phyloP scores from a whole-genome alignment of 2,888 invertebrate genomes.

The Lycaena phlaeas region DNA sequence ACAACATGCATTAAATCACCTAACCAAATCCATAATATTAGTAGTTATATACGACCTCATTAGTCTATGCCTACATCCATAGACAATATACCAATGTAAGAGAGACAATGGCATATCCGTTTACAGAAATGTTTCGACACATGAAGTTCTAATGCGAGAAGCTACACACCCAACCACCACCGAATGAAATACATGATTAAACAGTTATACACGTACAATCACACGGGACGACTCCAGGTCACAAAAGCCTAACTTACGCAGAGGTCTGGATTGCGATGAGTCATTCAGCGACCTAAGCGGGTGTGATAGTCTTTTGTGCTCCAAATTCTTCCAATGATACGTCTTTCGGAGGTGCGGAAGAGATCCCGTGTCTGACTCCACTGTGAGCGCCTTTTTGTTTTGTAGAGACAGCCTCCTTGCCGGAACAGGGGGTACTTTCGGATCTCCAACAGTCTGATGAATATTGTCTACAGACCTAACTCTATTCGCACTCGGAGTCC shows the following conservation, averaged over 20 bases:
- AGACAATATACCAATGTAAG: neutral
- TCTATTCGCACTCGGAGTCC: constrained; percentile 54
- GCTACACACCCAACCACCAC: constrained; percentile 19
- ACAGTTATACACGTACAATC: constrained; percentile 43
- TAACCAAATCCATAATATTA: too few relatives aligned
- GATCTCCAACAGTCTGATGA: constrained; percentile 35
- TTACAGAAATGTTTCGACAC: neutral
- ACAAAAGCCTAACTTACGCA: constrained; percentile 62
- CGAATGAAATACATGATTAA: constrained; percentile 17
- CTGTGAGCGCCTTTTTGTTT: constrained; percentile 31
- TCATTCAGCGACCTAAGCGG: constrained; percentile 57
- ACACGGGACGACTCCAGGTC: constrained; percentile 31
- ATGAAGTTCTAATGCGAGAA: neutral
- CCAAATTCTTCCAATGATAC: constrained; percentile 59
- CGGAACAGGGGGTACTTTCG: constrained; percentile 33
- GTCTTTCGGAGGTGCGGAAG: constrained; percentile 44
- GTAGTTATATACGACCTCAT: too few relatives aligned
- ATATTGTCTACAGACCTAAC: constrained; percentile 31
- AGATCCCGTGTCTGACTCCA: constrained; percentile 42
- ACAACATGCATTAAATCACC: too few relatives aligned
- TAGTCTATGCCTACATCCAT: neutral
- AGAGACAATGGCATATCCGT: neutral
- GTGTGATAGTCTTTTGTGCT: constrained; percentile 60
- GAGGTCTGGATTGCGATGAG: constrained; percentile 38
- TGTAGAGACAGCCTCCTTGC: constrained; percentile 49